These are phyloP conservation scores for Sebastes jordani DNA, from an alignment of 2,797 vertebrate genomes.

Conservation along the genomic window DNA sequence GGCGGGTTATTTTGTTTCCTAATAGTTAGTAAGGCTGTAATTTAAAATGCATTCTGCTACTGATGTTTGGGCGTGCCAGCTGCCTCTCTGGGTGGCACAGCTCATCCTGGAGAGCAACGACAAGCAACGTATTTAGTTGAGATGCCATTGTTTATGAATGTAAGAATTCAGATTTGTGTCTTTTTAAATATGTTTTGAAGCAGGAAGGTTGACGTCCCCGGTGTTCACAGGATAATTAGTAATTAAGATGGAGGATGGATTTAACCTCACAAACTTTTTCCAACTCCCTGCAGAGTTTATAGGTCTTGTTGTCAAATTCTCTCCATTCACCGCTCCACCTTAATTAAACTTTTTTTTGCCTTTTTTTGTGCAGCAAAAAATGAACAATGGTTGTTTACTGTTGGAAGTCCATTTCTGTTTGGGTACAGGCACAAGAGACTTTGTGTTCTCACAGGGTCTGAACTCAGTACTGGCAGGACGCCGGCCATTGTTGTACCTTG, in stretches of 20 bases:
- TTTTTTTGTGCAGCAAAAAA: background rate
- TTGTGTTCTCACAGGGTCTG: background rate
- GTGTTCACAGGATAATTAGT: background rate
- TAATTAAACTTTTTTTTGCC: background rate
- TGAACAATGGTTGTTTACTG: background rate
- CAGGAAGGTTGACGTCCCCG: no score
- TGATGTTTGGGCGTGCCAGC: no score
- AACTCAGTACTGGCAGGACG: background rate
- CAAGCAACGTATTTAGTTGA: background rate
- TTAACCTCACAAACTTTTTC: background rate
- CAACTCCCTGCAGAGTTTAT: background rate
- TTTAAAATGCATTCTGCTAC: no score
- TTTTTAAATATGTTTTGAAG: background rate
- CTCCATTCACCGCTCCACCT: background rate
- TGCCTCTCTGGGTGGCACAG: no score
- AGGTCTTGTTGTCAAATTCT: background rate
- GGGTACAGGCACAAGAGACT: background rate
- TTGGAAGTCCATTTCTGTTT: background rate
- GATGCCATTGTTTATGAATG: background rate
- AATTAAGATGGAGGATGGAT: background rate
- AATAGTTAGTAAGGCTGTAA: no score
- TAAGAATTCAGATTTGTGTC: background rate
- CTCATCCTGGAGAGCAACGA: no score
- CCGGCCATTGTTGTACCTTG: background rate
- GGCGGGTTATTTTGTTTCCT: no score